These are phyloP conservation scores for Apostichopus japonicus DNA, from an alignment of 35 echinoderm and acorn worm genomes.

Conservation along the genomic window DNA sequence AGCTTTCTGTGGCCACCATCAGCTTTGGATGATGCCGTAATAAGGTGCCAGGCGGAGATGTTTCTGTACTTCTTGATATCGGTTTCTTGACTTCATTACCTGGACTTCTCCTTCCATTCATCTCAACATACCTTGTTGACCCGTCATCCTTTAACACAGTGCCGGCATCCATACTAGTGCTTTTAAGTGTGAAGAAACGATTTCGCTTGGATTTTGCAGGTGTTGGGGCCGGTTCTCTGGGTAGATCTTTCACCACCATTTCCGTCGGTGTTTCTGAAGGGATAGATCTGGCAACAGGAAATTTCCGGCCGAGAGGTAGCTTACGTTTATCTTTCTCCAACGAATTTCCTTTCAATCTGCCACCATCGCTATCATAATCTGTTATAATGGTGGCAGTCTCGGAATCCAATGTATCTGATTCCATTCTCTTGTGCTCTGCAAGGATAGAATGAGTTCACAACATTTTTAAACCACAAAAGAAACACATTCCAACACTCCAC, in stretches of 20 bases:
- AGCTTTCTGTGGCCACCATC: slow-evolving; percentile 71
- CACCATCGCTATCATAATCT: slow-evolving; percentile 68
- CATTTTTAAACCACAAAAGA: too few species aligned
- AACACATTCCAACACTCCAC: too few species aligned
- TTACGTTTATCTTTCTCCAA: slow-evolving; percentile 82
- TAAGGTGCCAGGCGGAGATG: slow-evolving; percentile 70
- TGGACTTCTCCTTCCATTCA: slow-evolving; percentile 79
- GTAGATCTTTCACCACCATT: slow-evolving; percentile 54
- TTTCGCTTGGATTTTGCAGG: slow-evolving; percentile 83
- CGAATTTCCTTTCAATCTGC: slow-evolving; percentile 39
- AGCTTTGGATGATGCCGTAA: slow-evolving; percentile 52
- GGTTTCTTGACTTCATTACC: slow-evolving; percentile 61
- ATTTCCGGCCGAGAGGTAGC: slow-evolving; percentile 77
- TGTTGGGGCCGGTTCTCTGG: slow-evolving; percentile 33
- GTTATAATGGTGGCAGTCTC: slow-evolving; percentile 60
- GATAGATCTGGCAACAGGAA: slow-evolving; percentile 68
- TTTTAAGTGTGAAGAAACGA: slow-evolving; percentile 86
- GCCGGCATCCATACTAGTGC: slow-evolving; percentile 82
- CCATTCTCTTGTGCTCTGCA: slow-evolving; percentile 84
- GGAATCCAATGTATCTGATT: slow-evolving; percentile 59
- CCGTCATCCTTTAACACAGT: slow-evolving; percentile 54
- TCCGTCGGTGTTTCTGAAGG: slow-evolving; percentile 67
- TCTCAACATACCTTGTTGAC: slow-evolving; percentile 16
- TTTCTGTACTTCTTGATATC: slow-evolving; percentile 68
- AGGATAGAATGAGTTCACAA: background rate